Base-by-base conservation (phyloP, 2,888 invertebrate species). In the Trimorus sp. region DNA sequence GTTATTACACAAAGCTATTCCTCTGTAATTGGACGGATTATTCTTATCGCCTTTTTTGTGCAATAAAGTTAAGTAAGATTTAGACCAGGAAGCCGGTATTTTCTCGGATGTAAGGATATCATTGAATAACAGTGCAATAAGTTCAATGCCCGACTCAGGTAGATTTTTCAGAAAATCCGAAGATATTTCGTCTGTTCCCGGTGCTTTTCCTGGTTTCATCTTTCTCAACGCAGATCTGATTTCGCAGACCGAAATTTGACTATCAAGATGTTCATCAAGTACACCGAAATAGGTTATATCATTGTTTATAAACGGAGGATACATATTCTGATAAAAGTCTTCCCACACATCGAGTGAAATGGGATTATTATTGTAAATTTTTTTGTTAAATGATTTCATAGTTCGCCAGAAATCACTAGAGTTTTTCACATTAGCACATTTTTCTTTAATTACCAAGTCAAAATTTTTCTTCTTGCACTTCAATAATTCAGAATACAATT, bases 371-470 rank as follows among this genome's bases (percentile, higher is more conserved):
- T n/a, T n/a, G 15, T 15, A 54, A 8, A 26, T 16, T 54, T 54
- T 54, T 54, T 11, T 16, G 12, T 15, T 54, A 26, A 26, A 54
- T 54, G 9, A 11, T 26, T 26, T 54, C 3, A 15, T 15, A 9
- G 26, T 15, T 11, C 15, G 9, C 54, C 54, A 54, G 26, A 54
- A 54, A 26, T 54, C 54, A 5, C 9, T 54, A 12, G 54, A 54
- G 26, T 54, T 54, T 54, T 54, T 54, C 1, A 26, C 7, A 54
- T 54, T 26, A 54, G 54, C 54, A 54, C 16, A 54, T 54, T 54
- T 54, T 2, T 54, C 26, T 54, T 54, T 54, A 26, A 15, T 26
- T 54, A 5, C 0, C 9, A 9, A 9, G 16, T 54, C 9, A 26
- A 26, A 26, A n/a, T 45, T 26, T 1, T 54, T 54, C 26, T 54